Conservation (phyloP, 2,888 invertebrate genomes). For the Azorinus chamasolen region DNA sequence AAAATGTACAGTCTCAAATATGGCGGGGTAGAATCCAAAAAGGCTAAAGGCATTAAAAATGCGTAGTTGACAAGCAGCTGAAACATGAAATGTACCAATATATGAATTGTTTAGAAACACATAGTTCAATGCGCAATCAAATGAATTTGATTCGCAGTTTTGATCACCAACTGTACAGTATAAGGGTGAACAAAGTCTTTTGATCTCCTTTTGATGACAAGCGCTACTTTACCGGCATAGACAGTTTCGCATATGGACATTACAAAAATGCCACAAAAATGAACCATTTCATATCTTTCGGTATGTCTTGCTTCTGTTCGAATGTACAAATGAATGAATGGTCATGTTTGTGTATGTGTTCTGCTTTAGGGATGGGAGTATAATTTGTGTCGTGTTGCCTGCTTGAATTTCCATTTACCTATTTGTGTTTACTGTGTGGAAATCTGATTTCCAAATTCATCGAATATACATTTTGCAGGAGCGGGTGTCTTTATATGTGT, state of each 20-base stretch:
- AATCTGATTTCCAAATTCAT: too few species aligned
- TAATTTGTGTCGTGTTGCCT: too few species aligned
- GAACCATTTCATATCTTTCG: constrained; percentile 27
- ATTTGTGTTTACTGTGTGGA: too few species aligned
- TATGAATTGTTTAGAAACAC: constrained; percentile 10
- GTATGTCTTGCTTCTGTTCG: too few species aligned
- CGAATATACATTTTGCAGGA: too few species aligned
- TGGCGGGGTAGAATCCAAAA: constrained; percentile 9
- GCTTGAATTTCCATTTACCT: too few species aligned
- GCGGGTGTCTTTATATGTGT: too few species aligned
- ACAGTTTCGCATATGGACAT: constrained; percentile 15
- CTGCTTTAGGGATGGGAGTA: too few species aligned
- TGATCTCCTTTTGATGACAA: constrained; percentile 39
- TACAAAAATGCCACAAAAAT: constrained; percentile 17
- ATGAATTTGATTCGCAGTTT: constrained; percentile 37
- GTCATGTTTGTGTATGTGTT: too few species aligned
- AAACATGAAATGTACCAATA: constrained; percentile 34
- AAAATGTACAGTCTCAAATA: constrained; percentile 38
- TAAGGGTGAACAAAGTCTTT: constrained; percentile 27
- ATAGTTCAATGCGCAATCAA: constrained; percentile 1
- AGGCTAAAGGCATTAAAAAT: constrained; percentile 23
- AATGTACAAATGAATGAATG: too few species aligned
- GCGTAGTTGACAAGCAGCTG: constrained; percentile 34
- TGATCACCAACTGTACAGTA: constrained; percentile 27
- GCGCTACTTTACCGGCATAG: constrained; percentile 25